phyloP scores from a whole-genome alignment of 2,113 vertebrate species.

The Lepus europaeus region DNA sequence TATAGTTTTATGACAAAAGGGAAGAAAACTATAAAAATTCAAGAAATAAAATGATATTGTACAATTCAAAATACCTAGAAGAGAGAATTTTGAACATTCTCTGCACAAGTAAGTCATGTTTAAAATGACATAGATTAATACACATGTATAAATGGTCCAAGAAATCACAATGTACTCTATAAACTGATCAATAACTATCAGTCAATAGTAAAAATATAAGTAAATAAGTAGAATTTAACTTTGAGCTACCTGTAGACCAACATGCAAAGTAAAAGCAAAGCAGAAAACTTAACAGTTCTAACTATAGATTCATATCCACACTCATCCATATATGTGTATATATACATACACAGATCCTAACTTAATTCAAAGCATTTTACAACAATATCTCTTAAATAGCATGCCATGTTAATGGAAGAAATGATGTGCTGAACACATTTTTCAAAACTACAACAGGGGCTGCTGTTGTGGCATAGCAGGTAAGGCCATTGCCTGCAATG shows the following conservation, averaged over 20 bases:
- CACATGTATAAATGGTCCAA: too few species aligned
- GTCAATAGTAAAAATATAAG: too few species aligned
- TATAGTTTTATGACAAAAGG: not conserved
- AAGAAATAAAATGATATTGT: not conserved
- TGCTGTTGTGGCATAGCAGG: too few species aligned
- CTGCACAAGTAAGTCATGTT: too few species aligned
- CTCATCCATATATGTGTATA: not conserved
- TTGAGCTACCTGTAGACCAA: not conserved
- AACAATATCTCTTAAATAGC: not conserved
- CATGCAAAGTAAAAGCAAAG: not conserved
- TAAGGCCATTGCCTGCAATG: too few species aligned
- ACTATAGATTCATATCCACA: not conserved
- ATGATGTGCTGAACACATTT: not conserved
- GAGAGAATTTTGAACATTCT: too few species aligned
- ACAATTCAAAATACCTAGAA: too few species aligned
- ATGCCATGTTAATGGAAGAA: not conserved
- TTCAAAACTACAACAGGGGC: conserved; percentile 12
- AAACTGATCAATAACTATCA: too few species aligned
- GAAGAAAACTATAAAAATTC: not conserved
- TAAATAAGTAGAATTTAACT: not conserved
- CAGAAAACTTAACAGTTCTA: not conserved
- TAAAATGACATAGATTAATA: too few species aligned
- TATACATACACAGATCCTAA: not conserved
- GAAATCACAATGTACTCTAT: too few species aligned
- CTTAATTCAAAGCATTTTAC: not conserved